Base-by-base conservation (phyloP, 35 echinoderm and acorn worm species). In the Nesometra sesokonis region DNA sequence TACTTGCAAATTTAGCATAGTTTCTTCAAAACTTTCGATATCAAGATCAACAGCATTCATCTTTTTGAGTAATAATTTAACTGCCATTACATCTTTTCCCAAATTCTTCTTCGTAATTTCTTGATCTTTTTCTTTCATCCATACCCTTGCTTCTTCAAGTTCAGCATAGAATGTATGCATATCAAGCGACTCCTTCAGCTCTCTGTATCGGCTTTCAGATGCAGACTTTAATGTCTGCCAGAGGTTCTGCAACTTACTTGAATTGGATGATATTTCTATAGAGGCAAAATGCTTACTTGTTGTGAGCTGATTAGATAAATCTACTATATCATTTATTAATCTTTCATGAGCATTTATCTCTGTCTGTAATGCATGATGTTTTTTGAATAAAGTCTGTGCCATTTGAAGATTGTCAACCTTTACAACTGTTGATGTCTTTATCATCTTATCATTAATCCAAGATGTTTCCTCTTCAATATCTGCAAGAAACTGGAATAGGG, bases 401-500 rank as follows among this genome's bases (percentile, higher is more conserved):
- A 91, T 85, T 43, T 79, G 89, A 17, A 99, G 76, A 67, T 91
- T 88, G 13, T 86, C 76, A 15, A 93, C 96, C 11, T 87, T 47
- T 11, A 94, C 93, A n/a, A 8, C 8, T 8, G 90, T 90, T 17
- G 47, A 81, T 57, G 90, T 88, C 31, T 85, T 32, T 13, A 77
- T 78, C 37, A 88, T 52, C 81, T 91, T 99, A 52, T 94, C 92
- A 47, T 88, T 81, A 35, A 99, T 94, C 96, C 96, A 99, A 52
- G 90, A 93, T 77, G 90, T 80, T 85, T 99, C 96, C 43, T 99
- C 96, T 78, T 88, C 90, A 27, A 99, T 82, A 57, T 99, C 96
- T 46, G 88, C 80, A 3, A 88, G 78, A 36, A 94, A 89, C 77
- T 94, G 86, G 78, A 84, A 92, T 5, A 99, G 83, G 30, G 78